phyloP scores from a whole-genome alignment of 2,113 vertebrate species.

The Syngnathus floridae region DNA sequence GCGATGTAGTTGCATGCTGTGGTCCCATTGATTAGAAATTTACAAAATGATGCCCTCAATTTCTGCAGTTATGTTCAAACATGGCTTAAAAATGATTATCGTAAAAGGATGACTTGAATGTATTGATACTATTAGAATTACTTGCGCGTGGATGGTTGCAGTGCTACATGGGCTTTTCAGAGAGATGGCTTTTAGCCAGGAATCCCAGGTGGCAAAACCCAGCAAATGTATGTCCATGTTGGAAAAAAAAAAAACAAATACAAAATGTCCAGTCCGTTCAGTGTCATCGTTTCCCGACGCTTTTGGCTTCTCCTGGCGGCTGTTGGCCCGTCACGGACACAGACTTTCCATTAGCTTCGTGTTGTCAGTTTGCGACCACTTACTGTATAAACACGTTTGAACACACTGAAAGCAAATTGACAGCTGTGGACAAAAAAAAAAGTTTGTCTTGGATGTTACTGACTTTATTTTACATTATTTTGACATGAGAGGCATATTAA shows the following conservation, averaged over 20 bases:
- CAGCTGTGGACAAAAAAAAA: background rate
- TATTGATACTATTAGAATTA: background rate
- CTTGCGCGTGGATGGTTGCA: background rate
- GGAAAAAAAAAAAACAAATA: background rate
- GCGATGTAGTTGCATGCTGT: background rate
- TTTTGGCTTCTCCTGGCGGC: background rate
- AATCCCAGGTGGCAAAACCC: background rate
- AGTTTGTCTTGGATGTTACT: background rate
- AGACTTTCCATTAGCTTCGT: background rate
- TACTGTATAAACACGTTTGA: background rate
- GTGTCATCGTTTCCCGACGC: background rate
- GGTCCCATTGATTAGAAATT: background rate
- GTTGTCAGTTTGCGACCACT: constrained; percentile 1
- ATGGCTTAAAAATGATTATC: background rate
- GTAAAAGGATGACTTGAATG: background rate
- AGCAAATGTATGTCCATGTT: background rate
- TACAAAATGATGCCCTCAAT: background rate
- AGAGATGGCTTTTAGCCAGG: background rate
- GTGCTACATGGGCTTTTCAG: background rate
- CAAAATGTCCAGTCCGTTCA: background rate
- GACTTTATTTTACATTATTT: background rate
- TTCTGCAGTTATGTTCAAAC: background rate
- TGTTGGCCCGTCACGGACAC: background rate
- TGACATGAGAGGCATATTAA: background rate
- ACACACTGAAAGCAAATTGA: background rate